Conservation (phyloP, 2,888 invertebrate genomes). For the Orthonevra nobilis region DNA sequence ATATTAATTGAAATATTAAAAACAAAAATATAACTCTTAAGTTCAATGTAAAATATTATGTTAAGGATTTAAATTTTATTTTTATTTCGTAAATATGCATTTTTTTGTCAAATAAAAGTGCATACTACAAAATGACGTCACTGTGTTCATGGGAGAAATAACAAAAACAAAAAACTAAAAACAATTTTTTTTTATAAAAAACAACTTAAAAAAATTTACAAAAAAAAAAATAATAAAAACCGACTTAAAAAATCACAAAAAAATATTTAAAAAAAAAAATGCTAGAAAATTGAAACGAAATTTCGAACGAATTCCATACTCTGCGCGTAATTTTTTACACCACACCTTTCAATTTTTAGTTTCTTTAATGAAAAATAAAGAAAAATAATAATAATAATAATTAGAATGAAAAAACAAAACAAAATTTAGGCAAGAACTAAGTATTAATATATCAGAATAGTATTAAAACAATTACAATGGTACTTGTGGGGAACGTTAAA, state of each 20-base stretch:
- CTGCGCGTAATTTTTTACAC: constrained; percentile 65
- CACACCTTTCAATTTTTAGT: constrained; percentile 39
- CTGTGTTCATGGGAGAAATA: constrained; percentile 61
- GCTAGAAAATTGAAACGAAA: constrained; percentile 59
- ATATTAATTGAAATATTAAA: constrained; percentile 46
- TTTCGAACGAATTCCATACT: constrained; percentile 69
- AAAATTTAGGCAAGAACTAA: constrained; percentile 52
- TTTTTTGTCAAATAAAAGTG: constrained; percentile 47
- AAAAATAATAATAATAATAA: constrained; percentile 5
- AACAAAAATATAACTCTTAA: too few species aligned
- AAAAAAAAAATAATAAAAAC: constrained; percentile 42
- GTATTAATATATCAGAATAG: constrained; percentile 65
- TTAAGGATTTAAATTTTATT: constrained; percentile 41
- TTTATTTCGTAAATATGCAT: constrained; percentile 56
- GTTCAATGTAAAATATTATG: constrained; percentile 66
- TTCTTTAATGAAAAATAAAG: constrained; percentile 16
- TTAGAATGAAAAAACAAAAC: constrained; percentile 5
- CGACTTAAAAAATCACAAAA: constrained; percentile 51
- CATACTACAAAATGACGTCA: constrained; percentile 63
- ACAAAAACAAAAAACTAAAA: constrained; percentile 36
- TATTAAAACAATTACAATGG: constrained; percentile 58
- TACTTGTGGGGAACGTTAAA: constrained; percentile 52
- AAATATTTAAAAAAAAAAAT: too few species aligned
- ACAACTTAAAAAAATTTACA: constrained; percentile 29
- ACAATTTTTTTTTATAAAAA: constrained; percentile 60